phyloP scores from a whole-genome alignment of 1,140 invertebrate species.

The Acromyrmex heyeri region DNA sequence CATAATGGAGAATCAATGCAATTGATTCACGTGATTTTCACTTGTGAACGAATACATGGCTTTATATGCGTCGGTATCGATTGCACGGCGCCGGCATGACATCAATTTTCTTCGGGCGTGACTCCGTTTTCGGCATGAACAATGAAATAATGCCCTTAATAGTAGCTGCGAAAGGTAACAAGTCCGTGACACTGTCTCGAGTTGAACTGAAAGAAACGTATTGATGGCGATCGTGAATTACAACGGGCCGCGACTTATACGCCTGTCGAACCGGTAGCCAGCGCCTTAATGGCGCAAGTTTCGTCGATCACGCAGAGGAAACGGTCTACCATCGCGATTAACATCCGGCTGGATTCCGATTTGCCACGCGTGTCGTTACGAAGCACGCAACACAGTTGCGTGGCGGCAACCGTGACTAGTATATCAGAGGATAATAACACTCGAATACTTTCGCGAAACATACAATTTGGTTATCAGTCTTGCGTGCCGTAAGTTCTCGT shows the following conservation, averaged over 20 bases:
- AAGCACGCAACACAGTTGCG: slow-evolving; percentile 9
- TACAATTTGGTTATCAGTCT: slow-evolving; percentile 27
- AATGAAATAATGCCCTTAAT: slow-evolving; percentile 4
- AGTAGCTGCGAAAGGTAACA: slow-evolving; percentile 16
- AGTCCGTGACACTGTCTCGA: slow-evolving; percentile 31
- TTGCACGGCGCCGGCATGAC: not conserved
- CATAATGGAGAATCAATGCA: not conserved
- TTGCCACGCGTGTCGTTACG: slow-evolving; percentile 35
- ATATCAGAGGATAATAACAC: slow-evolving; percentile 34
- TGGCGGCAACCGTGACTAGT: slow-evolving; percentile 15
- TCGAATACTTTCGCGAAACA: not conserved
- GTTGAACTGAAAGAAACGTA: slow-evolving; percentile 51
- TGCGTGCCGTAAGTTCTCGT: not conserved
- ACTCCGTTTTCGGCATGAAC: slow-evolving; percentile 39
- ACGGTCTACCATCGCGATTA: slow-evolving; percentile 49
- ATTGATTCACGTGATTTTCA: not conserved
- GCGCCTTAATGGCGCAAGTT: slow-evolving; percentile 37
- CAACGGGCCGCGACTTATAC: slow-evolving; percentile 56
- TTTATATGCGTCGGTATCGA: not conserved
- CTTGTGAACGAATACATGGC: not conserved
- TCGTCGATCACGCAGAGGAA: slow-evolving; percentile 26
- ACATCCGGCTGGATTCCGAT: slow-evolving; percentile 33
- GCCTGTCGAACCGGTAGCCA: slow-evolving; percentile 65
- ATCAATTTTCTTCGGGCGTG: slow-evolving; percentile 20
- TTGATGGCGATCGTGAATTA: slow-evolving; percentile 67